Base-by-base conservation (phyloP, 2,797 vertebrate genomes). In the Vespertilio murinus region DNA sequence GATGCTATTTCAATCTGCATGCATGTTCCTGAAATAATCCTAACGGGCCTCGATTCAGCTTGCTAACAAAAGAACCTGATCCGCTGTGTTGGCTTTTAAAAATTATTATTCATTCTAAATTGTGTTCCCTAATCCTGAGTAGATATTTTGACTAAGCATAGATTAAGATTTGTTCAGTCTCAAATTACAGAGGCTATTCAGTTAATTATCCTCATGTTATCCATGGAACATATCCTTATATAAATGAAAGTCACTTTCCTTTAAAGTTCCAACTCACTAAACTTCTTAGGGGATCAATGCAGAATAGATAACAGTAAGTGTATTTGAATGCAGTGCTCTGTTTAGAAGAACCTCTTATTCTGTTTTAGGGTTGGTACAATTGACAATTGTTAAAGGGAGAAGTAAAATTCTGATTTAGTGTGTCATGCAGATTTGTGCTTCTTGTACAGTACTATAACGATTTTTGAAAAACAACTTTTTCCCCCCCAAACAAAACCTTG, bases 11-110 rank as follows among this genome's bases (percentile, higher is more conserved):
- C 86, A 59, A 40, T 96, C 89, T 65, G 3, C 30, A 79, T 88
- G 6, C 54, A 75, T 64, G 33, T 69, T 92, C 74, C 90, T 42
- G 56, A 79, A 96, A 95, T 96, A 97, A 96, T 94, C 70, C 35
- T 84, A 4, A 91, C 79, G 93, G 65, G 56, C 75, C 54, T 90
- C 81, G 70, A 25, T 95, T 95, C 67, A 83, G 30, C 22, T 91
- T 71, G 13, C 59, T 93, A 73, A 91, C 89, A 91, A 91, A 97
- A 88, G 40, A 92, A 94, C 3, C 10, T 25, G 47, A 45, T 90
- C 93, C 38, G 64, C 65, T 65, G 47, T 74, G n/a, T 79, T 93
- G n/a, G 33, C 16, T 91, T 95, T 88, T 8, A 9, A 33, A 80
- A 80, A 80, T 47, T 47, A 82, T 81, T 65, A 90, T 93, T 87